Percentiles rank a stretch among this genome's conserved stretches.
phyloP scores from a whole-genome alignment of 2,113 vertebrate genomes.

The Leucopsar rothschildi region DNA sequence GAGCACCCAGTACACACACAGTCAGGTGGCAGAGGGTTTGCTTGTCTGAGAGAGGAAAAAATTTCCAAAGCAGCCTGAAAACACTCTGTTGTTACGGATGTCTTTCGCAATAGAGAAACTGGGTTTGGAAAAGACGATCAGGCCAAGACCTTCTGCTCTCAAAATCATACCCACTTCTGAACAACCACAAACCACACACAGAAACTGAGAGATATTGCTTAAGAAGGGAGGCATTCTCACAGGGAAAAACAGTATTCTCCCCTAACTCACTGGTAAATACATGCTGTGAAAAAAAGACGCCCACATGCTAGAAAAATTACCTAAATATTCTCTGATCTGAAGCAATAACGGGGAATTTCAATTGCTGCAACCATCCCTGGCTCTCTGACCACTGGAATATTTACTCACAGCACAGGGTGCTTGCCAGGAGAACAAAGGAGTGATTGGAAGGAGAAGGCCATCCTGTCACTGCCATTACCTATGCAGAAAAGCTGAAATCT shows the following conservation, averaged over 20 bases:
- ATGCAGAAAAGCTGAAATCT: background rate
- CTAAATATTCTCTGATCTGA: background rate
- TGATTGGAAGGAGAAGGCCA: background rate
- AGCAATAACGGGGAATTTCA: background rate
- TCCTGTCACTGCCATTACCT: background rate
- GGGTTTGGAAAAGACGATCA: background rate
- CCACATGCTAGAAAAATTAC: background rate
- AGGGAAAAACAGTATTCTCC: background rate
- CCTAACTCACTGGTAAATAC: background rate
- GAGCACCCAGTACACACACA: background rate
- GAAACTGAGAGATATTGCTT: background rate
- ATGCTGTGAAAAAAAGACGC: background rate
- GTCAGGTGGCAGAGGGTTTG: background rate
- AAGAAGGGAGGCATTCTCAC: background rate
- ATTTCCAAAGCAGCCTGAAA: background rate
- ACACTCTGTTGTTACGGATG: background rate
- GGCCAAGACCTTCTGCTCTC: background rate
- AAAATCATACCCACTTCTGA: slow-evolving; percentile 8
- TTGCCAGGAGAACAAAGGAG: background rate
- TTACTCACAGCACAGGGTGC: background rate
- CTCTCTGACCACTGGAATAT: background rate
- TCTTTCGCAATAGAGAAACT: background rate
- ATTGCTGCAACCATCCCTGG: background rate
- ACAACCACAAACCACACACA: slow-evolving; percentile 15
- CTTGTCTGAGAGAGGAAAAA: background rate